These are phyloP conservation scores for Puntigrus tetrazona DNA, from an alignment of 2,113 vertebrate species.

Conservation along the genomic window DNA sequence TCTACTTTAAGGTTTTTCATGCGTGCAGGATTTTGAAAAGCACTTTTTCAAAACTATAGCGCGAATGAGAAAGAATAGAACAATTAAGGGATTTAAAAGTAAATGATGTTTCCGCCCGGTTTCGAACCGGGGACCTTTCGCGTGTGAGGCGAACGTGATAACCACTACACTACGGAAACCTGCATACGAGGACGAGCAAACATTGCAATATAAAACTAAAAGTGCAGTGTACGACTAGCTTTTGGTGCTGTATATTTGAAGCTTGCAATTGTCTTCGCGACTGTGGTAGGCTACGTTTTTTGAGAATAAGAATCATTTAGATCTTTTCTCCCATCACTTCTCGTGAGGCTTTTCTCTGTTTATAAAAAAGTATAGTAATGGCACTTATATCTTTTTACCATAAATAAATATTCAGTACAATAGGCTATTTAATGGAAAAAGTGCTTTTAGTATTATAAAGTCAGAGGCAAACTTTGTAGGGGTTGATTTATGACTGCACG, in stretches of 20 bases:
- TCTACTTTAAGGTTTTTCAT: neutral
- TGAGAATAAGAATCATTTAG: neutral
- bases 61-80: neutral
- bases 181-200: accelerated
- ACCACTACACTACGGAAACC: constrained; percentile 76
- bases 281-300: too few species aligned
- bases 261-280: neutral
- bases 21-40: neutral
- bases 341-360: neutral
- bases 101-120: constrained; percentile 70
- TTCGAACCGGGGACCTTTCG: constrained; percentile 74
- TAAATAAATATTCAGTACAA: neutral
- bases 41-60: neutral
- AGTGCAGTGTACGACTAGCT: too few species aligned
- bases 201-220: neutral
- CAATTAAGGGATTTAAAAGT: neutral
- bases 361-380: too few species aligned
- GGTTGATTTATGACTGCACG: too few species aligned
- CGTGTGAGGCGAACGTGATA: constrained; percentile 68
- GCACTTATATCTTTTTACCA: neutral
- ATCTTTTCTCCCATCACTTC: constrained; percentile 7
- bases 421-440: neutral
- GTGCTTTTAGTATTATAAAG: neutral
- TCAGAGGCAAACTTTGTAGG: neutral
- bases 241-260: neutral